A percentile compares a stretch with the other conserved stretches of the same genome.
phyloP scores from a whole-genome alignment of 1,140 invertebrate genomes.

The Papilio machaon region DNA sequence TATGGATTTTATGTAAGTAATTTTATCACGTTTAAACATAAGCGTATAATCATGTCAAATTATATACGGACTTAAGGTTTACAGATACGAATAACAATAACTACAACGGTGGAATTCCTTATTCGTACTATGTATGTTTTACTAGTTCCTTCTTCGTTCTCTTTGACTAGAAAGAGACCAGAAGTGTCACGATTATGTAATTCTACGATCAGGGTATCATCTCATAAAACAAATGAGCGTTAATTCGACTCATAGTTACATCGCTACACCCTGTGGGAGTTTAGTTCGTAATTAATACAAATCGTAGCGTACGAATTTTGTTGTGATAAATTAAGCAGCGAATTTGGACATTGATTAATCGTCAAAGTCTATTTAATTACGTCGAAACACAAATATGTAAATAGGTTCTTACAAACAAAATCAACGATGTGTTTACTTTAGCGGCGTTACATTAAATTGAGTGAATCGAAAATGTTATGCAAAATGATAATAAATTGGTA shows the following conservation, averaged over 20 bases:
- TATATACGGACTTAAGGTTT: too few species aligned
- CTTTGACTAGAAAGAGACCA: background rate
- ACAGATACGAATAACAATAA: too few species aligned
- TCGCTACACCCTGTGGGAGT: background rate
- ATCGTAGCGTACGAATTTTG: background rate
- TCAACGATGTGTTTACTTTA: background rate
- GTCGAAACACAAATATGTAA: background rate
- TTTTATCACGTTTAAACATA: background rate
- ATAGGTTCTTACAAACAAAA: background rate
- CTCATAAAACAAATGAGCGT: background rate
- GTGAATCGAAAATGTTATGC: background rate
- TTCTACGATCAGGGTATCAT: background rate
- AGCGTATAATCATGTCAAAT: background rate
- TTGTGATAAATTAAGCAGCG: background rate
- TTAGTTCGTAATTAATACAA: background rate
- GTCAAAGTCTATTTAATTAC: slow-evolving; percentile 1
- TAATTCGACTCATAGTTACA: background rate
- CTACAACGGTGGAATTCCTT: too few species aligned
- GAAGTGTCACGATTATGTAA: background rate
- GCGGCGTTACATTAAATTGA: background rate
- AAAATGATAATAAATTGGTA: background rate
- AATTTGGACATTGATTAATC: background rate
- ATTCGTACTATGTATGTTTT: too few species aligned
- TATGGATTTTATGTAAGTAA: slow-evolving; percentile 85
- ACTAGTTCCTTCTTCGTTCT: background rate